Conservation (phyloP, 2,113 vertebrate genomes). For the Callionymus lyra region DNA sequence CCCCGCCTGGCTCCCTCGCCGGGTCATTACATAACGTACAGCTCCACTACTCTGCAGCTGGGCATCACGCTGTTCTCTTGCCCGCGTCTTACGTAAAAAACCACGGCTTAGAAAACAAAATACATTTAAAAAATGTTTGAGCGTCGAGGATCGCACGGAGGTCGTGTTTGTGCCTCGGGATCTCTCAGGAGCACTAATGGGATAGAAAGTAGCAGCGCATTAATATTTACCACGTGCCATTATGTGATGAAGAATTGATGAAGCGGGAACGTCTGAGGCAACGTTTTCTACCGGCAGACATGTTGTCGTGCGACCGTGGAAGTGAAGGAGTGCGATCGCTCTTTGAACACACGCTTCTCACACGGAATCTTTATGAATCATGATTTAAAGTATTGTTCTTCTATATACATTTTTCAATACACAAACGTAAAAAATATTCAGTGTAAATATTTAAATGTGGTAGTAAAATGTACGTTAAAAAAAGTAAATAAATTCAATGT, state of each 20-base stretch:
- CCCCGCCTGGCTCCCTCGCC: conserved; percentile 42
- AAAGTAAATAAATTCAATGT: too few relatives aligned
- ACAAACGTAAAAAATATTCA: too few relatives aligned
- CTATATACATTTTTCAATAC: too few relatives aligned
- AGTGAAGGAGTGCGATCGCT: too few relatives aligned
- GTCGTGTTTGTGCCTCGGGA: conserved; percentile 25
- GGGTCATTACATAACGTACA: conserved; percentile 46
- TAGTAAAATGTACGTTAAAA: too few relatives aligned
- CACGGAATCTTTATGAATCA: too few relatives aligned
- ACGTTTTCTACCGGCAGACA: conserved; percentile 18
- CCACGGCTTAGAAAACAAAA: conserved; percentile 22
- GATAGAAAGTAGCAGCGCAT: conserved; percentile 42
- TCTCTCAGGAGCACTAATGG: conserved; percentile 28
- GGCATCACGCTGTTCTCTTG: conserved; percentile 2
- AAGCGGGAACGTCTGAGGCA: conserved; percentile 36
- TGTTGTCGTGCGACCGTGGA: neutral
- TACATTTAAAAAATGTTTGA: conserved; percentile 20
- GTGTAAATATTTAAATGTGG: too few relatives aligned
- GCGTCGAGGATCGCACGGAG: conserved; percentile 5
- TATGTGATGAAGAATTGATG: conserved; percentile 61
- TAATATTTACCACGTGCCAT: conserved; percentile 55
- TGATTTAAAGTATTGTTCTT: too few relatives aligned
- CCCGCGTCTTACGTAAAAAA: conserved; percentile 29
- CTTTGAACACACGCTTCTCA: too few relatives aligned
- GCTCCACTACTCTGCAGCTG: conserved; percentile 27